These are phyloP conservation scores for Poecilobothrus nobilitatus DNA, from an alignment of 2,888 invertebrate genomes.

Conservation along the genomic window DNA sequence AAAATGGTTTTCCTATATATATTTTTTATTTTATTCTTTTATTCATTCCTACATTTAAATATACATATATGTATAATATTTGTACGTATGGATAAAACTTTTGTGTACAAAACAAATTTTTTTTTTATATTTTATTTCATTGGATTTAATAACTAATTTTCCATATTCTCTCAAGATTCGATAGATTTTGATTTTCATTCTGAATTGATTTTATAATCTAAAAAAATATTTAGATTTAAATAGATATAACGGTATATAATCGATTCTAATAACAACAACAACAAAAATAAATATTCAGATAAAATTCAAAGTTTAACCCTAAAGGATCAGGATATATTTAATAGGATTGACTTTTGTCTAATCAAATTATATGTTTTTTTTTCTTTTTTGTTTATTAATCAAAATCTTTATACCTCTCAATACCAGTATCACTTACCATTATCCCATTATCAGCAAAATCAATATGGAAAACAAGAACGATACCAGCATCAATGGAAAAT, in stretches of 20 bases:
- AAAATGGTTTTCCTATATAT: background rate
- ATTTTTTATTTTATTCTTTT: background rate
- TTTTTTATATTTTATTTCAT: background rate
- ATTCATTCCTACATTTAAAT: too few species aligned
- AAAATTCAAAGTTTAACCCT: background rate
- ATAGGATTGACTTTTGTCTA: conserved; percentile 6
- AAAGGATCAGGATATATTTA: background rate
- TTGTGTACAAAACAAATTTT: background rate
- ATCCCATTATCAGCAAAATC: too few species aligned
- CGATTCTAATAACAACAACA: background rate
- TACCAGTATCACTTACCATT: too few species aligned
- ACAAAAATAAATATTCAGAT: background rate
- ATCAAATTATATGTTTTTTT: background rate
- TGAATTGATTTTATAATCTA: too few species aligned
- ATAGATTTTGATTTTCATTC: too few species aligned
- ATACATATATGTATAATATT: too few species aligned
- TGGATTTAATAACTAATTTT: background rate
- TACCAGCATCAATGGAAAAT: too few species aligned
- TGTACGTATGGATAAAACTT: background rate
- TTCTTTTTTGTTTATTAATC: background rate
- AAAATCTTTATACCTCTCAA: background rate
- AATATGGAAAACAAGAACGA: too few species aligned
- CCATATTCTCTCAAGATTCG: background rate
- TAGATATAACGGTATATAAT: background rate
- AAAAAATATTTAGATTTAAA: background rate